Base-by-base conservation (phyloP, 2,797 vertebrate genomes). In the Gymnocypris eckloni region DNA sequence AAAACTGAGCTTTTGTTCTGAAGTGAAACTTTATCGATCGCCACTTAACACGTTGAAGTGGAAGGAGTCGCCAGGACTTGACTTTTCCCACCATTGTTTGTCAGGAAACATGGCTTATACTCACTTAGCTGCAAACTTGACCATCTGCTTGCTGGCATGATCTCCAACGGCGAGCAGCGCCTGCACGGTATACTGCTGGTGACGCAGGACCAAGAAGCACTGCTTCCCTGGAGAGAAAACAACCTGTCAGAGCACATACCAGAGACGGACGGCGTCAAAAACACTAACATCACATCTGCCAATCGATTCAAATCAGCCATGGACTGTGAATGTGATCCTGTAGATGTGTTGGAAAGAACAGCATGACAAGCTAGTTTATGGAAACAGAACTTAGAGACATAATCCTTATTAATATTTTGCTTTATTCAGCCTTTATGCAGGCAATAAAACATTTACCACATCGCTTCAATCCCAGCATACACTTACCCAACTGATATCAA, bases 91-190 rank as follows among this genome's bases (percentile, higher is more conserved):
- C 97, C 96, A 99, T 98, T 99, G 98, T 99, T 97, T 54, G 95
- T 96, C 97, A 99, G 98, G 98, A 99, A 95, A 89, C 94, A 92
- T 95, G 93, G 96, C 96, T 95, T 90, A 94, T 96, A 98, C 98
- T 99, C 96, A 98, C 98, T 99, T 98, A 95, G 98, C 98, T 88
- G 97, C 96, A 95, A 99, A 99, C 96, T 99, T 99, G 96, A 99
- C 98, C 98, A 99, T 99, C 97, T 99, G 98, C 96, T 98, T 99
- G 97, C 98, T 99, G 88, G 97, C 97, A 95, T 96, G 96, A 90
- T 98, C 97, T 95, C 98, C 98, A 95, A 99, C 97, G n/a, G 98
- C 97, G 92, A 98, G 97, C 87, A 99, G 96, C 67, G 97, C 98
- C 94, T 99, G 98, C 92, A 98, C 96, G 89, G 97, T 97, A 94